Conservation (phyloP, 2,113 vertebrate genomes). For the Neotragus pygmaeus region DNA sequence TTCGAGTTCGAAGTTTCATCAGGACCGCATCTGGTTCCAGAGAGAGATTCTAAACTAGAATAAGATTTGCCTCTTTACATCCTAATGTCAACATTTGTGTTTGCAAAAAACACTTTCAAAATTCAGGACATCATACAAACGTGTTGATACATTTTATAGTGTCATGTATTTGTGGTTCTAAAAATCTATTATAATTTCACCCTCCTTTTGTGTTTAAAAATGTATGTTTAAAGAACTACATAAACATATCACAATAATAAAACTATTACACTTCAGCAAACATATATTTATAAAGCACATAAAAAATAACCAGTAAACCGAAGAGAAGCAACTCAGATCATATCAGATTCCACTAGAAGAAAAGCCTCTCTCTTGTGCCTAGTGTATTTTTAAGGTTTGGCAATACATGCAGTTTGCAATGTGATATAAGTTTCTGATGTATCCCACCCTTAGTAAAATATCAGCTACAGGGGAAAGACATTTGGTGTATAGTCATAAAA, state of each 20-base stretch:
- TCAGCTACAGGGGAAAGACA: slow-evolving; percentile 54
- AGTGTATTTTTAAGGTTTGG: slow-evolving; percentile 64
- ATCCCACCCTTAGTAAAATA: slow-evolving; percentile 68
- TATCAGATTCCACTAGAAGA: slow-evolving; percentile 59
- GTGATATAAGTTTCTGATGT: slow-evolving; percentile 66
- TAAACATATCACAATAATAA: slow-evolving; percentile 47
- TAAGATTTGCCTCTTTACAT: slow-evolving; percentile 17
- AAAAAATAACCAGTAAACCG: slow-evolving; percentile 67
- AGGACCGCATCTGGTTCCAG: slow-evolving; percentile 25
- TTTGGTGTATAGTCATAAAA: slow-evolving; percentile 60
- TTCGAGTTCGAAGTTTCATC: slow-evolving; percentile 40
- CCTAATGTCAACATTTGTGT: slow-evolving; percentile 22
- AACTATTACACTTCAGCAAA: slow-evolving; percentile 55
- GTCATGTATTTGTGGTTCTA: slow-evolving; percentile 19
- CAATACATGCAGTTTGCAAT: slow-evolving; percentile 44
- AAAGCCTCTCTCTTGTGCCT: slow-evolving; percentile 43
- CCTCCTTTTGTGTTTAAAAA: slow-evolving; percentile 57
- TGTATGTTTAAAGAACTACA: slow-evolving; percentile 42
- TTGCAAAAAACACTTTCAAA: slow-evolving; percentile 45
- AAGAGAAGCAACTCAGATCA: slow-evolving; percentile 64
- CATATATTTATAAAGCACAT: slow-evolving; percentile 70
- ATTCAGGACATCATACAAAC: slow-evolving; percentile 32
- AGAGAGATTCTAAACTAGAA: slow-evolving; percentile 47
- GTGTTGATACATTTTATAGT: slow-evolving; percentile 38
- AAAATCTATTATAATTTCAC: slow-evolving; percentile 59